Evolutionary conservation across 2,113 vertebrate species (phyloP).

Genomic region (Perca fluviatilis): DNA sequence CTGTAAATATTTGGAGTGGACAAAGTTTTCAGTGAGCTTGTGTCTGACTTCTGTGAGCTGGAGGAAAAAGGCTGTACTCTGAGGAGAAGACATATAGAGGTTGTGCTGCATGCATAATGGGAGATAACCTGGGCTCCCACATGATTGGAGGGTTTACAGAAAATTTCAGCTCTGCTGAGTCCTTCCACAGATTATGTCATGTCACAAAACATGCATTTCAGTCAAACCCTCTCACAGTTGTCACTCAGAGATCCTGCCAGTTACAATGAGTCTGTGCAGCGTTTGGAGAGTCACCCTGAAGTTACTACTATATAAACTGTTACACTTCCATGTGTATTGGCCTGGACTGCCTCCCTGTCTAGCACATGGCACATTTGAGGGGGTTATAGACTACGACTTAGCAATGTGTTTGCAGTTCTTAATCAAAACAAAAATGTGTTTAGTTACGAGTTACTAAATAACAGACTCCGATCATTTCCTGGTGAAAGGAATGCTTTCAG

Average conservation of each 20-base stretch:
- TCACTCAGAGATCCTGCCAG: too few relatives aligned
- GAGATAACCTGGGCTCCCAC: slow-evolving; percentile 9
- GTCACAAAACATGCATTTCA: too few relatives aligned
- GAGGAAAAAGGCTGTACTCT: too few relatives aligned
- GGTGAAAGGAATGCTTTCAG: slow-evolving; percentile 26
- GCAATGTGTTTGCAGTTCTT: slow-evolving; percentile 38
- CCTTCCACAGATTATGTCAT: slow-evolving; percentile 29
- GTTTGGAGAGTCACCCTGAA: too few relatives aligned
- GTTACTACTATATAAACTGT: slow-evolving; percentile 17
- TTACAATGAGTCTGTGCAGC: too few relatives aligned
- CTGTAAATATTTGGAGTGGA: too few relatives aligned
- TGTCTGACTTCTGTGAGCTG: too few relatives aligned
- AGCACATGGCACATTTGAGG: slow-evolving; percentile 43
- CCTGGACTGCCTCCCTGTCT: slow-evolving; percentile 32
- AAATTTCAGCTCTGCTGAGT: slow-evolving; percentile 32
- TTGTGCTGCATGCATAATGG: too few relatives aligned
- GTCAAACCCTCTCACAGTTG: too few relatives aligned
- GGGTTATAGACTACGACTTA: slow-evolving; percentile 7
- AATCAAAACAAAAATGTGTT: slow-evolving; percentile 8
- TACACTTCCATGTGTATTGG: slow-evolving; percentile 36
- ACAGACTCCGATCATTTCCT: slow-evolving; percentile 44
- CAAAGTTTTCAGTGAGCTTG: too few relatives aligned
- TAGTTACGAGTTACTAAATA: slow-evolving; percentile 21
- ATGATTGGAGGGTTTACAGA: slow-evolving; percentile 52
- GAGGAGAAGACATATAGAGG: too few relatives aligned